These are phyloP conservation scores for Drosophila elegans DNA, from an alignment of 1,140 invertebrate species.

Conservation along the genomic window DNA sequence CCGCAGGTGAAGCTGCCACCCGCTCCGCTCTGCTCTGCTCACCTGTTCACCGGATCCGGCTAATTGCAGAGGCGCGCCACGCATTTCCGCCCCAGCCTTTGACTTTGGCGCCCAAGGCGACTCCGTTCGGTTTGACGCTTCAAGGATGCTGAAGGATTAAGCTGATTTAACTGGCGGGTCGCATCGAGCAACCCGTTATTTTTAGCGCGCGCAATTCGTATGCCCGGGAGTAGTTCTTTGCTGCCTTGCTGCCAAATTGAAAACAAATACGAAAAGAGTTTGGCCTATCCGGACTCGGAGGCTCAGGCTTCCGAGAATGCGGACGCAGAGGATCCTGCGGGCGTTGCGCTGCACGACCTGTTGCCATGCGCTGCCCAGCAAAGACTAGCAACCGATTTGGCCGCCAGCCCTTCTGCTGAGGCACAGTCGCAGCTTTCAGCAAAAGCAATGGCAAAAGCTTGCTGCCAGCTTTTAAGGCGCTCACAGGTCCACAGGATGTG, in stretches of 20 bases:
- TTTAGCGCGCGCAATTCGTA: slow-evolving; percentile 15
- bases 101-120: slow-evolving; percentile 36
- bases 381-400: slow-evolving; percentile 11
- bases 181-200: slow-evolving; percentile 10
- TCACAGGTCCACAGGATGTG: too few species aligned
- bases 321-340: slow-evolving; percentile 9
- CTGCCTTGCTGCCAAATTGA: neutral
- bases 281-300: neutral
- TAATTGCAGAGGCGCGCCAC: slow-evolving; percentile 27
- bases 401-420: neutral
- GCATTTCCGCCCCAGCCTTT: slow-evolving; percentile 25
- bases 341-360: slow-evolving; percentile 39
- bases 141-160: slow-evolving; percentile 22
- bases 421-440: slow-evolving; percentile 26
- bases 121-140: neutral
- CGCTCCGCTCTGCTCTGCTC: neutral
- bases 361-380: slow-evolving; percentile 51
- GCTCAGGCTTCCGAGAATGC: neutral
- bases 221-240: neutral
- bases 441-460: slow-evolving; percentile 23
- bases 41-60: slow-evolving; percentile 31
- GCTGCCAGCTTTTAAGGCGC: slow-evolving; percentile 8
- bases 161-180: neutral
- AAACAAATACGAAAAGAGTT: neutral
- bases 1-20: neutral